These are phyloP conservation scores for Nomada lathburiana DNA, from an alignment of 2,888 invertebrate species.

Conservation along the genomic window DNA sequence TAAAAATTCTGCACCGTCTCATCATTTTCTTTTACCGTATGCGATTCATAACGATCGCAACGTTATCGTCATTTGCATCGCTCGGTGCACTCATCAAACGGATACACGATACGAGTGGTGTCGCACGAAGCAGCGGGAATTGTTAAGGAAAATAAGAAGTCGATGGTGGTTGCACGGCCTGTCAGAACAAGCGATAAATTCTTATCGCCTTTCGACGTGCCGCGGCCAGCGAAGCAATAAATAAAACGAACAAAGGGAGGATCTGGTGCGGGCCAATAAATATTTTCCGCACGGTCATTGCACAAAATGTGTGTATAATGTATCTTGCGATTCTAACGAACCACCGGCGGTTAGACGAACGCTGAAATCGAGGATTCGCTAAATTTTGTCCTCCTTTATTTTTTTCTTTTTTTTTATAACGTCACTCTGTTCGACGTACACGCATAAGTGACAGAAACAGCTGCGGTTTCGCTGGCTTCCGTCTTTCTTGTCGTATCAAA, in stretches of 20 bases:
- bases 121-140: not conserved
- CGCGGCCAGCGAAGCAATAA: conserved; percentile 45
- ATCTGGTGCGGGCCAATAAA: conserved; percentile 58
- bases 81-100: not conserved
- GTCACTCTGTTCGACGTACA: not conserved
- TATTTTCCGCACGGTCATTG: conserved; percentile 60
- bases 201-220: conserved; percentile 62
- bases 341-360: not conserved
- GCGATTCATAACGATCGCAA: not conserved
- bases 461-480: not conserved
- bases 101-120: not conserved
- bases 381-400: not conserved
- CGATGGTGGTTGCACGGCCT: conserved; percentile 9
- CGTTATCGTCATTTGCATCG: not conserved
- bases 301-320: conserved; percentile 25
- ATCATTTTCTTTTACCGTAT: not conserved
- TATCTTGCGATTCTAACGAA: conserved; percentile 9
- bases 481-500: not conserved
- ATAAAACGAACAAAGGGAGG: conserved; percentile 61
- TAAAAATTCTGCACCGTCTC: not conserved
- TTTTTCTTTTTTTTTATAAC: not conserved
- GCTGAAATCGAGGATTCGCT: not conserved
- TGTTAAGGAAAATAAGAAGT: conserved; percentile 38
- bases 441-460: not conserved
- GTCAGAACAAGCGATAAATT: conserved; percentile 59